These are phyloP conservation scores for Pitangus sulphuratus DNA, from an alignment of 2,797 vertebrate genomes.

Conservation along the genomic window DNA sequence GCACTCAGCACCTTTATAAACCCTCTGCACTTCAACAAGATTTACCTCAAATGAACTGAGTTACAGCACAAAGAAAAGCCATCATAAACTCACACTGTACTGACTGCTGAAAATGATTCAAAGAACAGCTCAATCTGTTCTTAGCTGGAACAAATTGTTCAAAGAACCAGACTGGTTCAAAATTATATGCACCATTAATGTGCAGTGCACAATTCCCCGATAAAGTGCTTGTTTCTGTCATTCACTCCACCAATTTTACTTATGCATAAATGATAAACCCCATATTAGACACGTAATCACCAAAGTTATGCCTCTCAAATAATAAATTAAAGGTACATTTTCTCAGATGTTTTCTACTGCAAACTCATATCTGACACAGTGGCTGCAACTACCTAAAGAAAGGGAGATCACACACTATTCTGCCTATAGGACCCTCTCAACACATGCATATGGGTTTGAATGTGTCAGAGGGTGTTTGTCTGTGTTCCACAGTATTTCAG, in stretches of 20 bases:
- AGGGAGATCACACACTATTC: fast-evolving
- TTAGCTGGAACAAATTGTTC: constrained; percentile 70
- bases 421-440: background rate
- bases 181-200: constrained; percentile 43
- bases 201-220: background rate
- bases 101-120: constrained; percentile 58
- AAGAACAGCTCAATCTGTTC: constrained; percentile 72
- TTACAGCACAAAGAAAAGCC: constrained; percentile 24
- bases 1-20: background rate
- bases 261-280: background rate
- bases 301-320: background rate
- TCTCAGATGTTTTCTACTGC: background rate
- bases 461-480: background rate
- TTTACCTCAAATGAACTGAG: constrained; percentile 63
- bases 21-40: background rate
- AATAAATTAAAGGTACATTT: background rate
- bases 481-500: background rate
- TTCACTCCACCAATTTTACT: background rate
- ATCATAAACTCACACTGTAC: constrained; percentile 35
- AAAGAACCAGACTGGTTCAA: constrained; percentile 45
- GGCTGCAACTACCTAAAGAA: background rate
- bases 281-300: background rate
- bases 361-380: background rate
- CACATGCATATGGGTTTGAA: background rate
- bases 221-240: constrained; percentile 2